Base-by-base conservation (phyloP, 2,113 vertebrate species). In the Scophthalmus maximus region DNA sequence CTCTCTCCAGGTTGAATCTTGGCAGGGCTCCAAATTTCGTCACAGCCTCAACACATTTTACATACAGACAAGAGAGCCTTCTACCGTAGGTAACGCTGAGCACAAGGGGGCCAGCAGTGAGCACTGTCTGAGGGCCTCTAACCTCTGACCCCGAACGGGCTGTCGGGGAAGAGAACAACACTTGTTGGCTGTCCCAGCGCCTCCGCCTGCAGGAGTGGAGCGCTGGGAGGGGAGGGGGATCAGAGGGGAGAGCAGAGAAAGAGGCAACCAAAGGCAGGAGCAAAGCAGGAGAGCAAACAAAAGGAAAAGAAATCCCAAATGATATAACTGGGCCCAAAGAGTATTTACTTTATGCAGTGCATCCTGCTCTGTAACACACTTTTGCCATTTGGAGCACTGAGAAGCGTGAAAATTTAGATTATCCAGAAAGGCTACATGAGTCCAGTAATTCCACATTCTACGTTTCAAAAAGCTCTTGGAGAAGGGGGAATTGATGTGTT, bases 91-190 rank as follows among this genome's bases (percentile, higher is more conserved):
- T 57, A 68, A 57, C 10, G 42, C 14, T 30, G 25, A 66, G 63
- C 86, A 88, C 81, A 58, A 84, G 86, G 78, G n/a, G 57, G 86
- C 82, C 87, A 92, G 86, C 73, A 81, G 29, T 61, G 82, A 76
- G 79, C 22, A 49, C 47, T 6, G 29, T 51, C 73, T 73, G 32
- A 71, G 78, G 80, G 86, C 73, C 82, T 82, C 81, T 87, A 29
- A 89, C 83, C 88, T 88, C 74, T 91, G 73, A 83, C 86, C 87
- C 64, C 14, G 1, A 46, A 56, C 69, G 80, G 76, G 66, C 73
- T 85, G 73, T 62, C 42, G 46, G 69, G 72, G 73, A 57, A 62
- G 32, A 78, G 76, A 87, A 86, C 82, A 85, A 78, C 88, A 85
- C 60, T 62, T 44, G 38, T 52, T 46, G 60, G 64, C 38, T 78